Evolutionary conservation across 92 coral and sea anemone genomes (phyloP).

Genomic region (Diadumene lineata): DNA sequence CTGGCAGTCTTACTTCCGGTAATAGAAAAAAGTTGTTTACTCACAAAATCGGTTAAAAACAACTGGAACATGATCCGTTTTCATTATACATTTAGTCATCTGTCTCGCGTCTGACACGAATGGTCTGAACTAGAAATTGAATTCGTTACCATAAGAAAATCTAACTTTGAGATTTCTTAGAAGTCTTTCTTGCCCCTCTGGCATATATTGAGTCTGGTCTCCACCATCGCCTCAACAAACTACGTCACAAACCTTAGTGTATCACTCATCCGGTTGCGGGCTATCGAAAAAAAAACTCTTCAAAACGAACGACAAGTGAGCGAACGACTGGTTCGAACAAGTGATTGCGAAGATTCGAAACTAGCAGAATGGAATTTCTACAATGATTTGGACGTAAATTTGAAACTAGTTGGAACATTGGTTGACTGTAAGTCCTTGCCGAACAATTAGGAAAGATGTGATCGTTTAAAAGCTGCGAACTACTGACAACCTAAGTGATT

Average conservation of each 20-base stretch:
- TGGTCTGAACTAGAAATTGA: neutral
- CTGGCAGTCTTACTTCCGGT: slow-evolving; percentile 30
- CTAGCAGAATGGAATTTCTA: neutral
- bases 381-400: neutral
- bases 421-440: neutral
- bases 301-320: slow-evolving; percentile 22
- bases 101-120: neutral
- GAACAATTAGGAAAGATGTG: slow-evolving; percentile 5
- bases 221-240: slow-evolving; percentile 28
- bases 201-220: slow-evolving; percentile 2
- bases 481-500: slow-evolving; percentile 18
- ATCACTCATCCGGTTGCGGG: slow-evolving; percentile 17
- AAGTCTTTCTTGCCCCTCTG: slow-evolving; percentile 21
- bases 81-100: neutral
- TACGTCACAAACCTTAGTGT: slow-evolving; percentile 9
- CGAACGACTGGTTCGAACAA: neutral
- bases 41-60: neutral
- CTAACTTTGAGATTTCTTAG: neutral
- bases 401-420: neutral
- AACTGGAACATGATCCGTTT: slow-evolving; percentile 4
- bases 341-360: neutral
- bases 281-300: slow-evolving; percentile 9
- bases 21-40: slow-evolving; percentile 27
- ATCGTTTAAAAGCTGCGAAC: neutral
- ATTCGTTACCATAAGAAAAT: no score